phyloP scores from a whole-genome alignment of 2,113 vertebrate species.

The Chiloscyllium plagiosum region DNA sequence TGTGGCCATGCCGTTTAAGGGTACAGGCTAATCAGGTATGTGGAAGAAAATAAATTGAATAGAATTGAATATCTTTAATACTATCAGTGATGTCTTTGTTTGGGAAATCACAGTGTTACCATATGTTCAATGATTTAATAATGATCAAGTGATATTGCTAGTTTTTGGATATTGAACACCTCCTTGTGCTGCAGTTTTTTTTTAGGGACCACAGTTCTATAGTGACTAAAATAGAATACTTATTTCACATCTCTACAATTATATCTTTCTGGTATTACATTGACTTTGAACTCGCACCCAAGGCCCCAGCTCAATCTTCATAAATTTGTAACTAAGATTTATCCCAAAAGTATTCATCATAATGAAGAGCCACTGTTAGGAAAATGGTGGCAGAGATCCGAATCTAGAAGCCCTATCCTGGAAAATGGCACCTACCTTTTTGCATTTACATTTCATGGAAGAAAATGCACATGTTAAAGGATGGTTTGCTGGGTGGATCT shows the following conservation, averaged over 20 bases:
- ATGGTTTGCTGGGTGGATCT: too few relatives aligned
- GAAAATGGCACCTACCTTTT: too few relatives aligned
- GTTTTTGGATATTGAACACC: neutral
- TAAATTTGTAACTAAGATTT: neutral
- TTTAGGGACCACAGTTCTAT: neutral
- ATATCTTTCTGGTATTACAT: neutral
- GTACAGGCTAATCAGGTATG: constrained; percentile 31
- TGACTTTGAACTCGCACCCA: neutral
- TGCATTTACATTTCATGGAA: too few relatives aligned
- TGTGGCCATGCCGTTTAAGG: constrained; percentile 24
- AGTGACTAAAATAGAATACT: neutral
- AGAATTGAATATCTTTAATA: neutral
- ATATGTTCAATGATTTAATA: neutral
- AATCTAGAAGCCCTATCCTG: too few relatives aligned
- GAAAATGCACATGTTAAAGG: too few relatives aligned
- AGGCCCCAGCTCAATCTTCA: neutral
- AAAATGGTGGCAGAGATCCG: too few relatives aligned
- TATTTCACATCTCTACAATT: neutral
- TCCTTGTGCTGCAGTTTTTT: neutral
- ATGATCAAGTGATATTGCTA: neutral
- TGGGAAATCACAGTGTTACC: neutral
- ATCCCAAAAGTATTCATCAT: neutral
- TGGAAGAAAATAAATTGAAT: neutral
- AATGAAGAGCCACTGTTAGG: too few relatives aligned
- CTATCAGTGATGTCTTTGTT: neutral